Evolutionary conservation across 2,888 invertebrate species (phyloP), one percentile per base, ranked within the genome.

Genomic region (Diaphora mendica): DNA sequence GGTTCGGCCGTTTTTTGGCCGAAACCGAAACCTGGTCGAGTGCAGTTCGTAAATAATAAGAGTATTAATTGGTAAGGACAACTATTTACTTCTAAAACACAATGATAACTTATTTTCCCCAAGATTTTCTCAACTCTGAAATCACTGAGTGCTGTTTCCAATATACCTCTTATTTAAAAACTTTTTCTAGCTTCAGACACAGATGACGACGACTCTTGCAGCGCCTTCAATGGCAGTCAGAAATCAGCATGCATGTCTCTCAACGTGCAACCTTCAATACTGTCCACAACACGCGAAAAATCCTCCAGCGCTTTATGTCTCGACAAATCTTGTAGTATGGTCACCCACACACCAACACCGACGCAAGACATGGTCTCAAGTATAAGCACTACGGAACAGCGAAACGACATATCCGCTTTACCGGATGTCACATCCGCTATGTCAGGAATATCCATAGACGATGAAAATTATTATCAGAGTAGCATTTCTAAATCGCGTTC

Each of bases 341-440:
- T 94, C 85, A 96, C 96, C 39, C 95, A 96, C 84, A 96, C 96
- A 0, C 96, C 96, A 1, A 96, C 96, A 0, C 95, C 96, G 7
- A 96, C 96, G 0, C 96, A 96, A 77, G 96, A 96, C 86, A 96
- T 96, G 96, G 96, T 96, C 39, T 96, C 96, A 2, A 96, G 96
- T 73, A 92, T 96, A 42, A 96, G 95, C 79, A 96, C 95, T 0
- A 95, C 96, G 0, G 96, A 96, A 80, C 95, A 95, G 79, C 87
- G 94, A 35, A 94, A 95, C 85, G 96, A 96, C 82, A 83, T 87
- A 39, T 96, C 96, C 11, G 93, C 95, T 0, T 80, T 95, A 2
- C 95, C 96, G 0, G 96, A 96, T 79, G 86, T 95, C 67, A 94
- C 93, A 0, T 96, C 96, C 0, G 96, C 93, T n/a, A 93, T 96